phyloP scores from a whole-genome alignment of 2,113 vertebrate genomes.

The Salvelinus fontinalis region DNA sequence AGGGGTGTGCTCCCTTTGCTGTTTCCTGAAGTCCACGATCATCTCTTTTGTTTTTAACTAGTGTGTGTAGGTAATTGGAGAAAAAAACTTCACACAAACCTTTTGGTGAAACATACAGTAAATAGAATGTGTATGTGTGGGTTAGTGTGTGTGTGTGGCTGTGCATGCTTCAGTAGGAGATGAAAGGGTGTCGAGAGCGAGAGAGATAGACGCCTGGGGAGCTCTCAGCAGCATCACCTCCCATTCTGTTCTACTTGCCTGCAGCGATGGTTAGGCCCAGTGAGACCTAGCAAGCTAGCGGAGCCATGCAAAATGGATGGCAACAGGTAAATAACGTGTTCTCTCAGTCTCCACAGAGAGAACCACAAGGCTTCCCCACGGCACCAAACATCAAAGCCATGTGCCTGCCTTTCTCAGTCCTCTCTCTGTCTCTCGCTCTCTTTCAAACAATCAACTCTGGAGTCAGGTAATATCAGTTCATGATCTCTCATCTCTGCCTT shows the following conservation, averaged over 20 bases:
- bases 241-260: slow-evolving; percentile 9
- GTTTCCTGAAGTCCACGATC: too few species aligned
- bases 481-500: slow-evolving; percentile 13
- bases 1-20: too few species aligned
- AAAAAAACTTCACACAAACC: not conserved
- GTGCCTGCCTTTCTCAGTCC: slow-evolving; percentile 36
- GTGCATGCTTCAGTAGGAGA: not conserved
- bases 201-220: not conserved
- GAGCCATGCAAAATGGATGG: slow-evolving; percentile 45
- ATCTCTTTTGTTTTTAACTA: not conserved
- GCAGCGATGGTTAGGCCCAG: slow-evolving; percentile 21
- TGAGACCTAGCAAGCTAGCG: slow-evolving; percentile 13
- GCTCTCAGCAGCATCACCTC: not conserved
- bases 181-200: slow-evolving; percentile 12
- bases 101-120: not conserved
- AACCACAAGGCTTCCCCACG: slow-evolving; percentile 24
- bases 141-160: too few species aligned
- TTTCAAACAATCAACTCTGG: too few species aligned
- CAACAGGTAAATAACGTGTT: slow-evolving; percentile 43
- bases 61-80: slow-evolving; percentile 9
- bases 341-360: slow-evolving; percentile 20
- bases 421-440: too few species aligned
- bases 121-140: not conserved
- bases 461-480: slow-evolving; percentile 14
- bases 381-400: slow-evolving; percentile 17